Evolutionary conservation across 2,797 vertebrate species (phyloP).

Genomic region (Aselliscus stoliczkanus): DNA sequence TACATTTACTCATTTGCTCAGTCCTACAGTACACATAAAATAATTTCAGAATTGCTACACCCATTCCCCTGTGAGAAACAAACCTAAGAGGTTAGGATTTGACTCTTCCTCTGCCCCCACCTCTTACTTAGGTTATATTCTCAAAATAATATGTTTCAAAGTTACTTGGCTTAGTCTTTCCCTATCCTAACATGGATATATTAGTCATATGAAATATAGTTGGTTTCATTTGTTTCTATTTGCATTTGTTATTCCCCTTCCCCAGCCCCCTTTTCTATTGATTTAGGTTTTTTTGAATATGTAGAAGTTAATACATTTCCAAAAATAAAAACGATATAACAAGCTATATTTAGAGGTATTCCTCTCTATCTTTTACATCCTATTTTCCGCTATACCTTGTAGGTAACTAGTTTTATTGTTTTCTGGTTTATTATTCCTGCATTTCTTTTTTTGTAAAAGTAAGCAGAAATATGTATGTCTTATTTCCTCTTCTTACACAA

Average conservation of each 20-base stretch:
- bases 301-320: neutral
- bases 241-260: neutral
- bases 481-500: neutral
- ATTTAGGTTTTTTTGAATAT: constrained; percentile 15
- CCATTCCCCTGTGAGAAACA: neutral
- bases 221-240: neutral
- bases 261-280: neutral
- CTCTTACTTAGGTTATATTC: neutral
- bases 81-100: neutral
- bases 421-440: neutral
- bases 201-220: neutral
- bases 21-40: neutral
- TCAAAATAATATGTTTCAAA: neutral
- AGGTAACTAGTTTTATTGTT: constrained; percentile 12
- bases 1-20: neutral
- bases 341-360: neutral
- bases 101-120: neutral
- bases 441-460: constrained; percentile 50
- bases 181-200: neutral
- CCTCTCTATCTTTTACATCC: neutral
- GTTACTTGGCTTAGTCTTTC: neutral
- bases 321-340: neutral
- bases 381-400: neutral
- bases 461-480: neutral
- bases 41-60: neutral